Evolutionary conservation across 1,140 invertebrate species (phyloP), one percentile per base, ranked within the genome.

Genomic region (Camponotus pennsylvanicus): DNA sequence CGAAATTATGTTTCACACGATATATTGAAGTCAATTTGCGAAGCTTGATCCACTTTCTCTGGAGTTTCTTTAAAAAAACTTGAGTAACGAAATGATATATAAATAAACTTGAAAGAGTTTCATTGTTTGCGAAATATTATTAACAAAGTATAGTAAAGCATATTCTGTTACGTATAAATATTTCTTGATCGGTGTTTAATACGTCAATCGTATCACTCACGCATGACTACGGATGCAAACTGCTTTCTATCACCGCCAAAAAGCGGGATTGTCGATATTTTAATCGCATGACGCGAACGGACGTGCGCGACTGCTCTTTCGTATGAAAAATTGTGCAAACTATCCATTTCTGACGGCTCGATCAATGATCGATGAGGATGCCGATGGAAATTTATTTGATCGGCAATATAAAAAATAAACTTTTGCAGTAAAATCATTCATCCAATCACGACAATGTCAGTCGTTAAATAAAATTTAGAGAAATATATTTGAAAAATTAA

Each of bases 301-400:
- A 27, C 64, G 13, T 0, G 45, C 37, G 21, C 37, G 63, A 21
- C 27, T 27, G 49, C 45, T 32, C 45, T 69, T 27, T 80, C 64
- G n/a, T 15, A 55, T 73, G 55, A 71, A 71, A 82, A 82, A 73
- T 69, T 55, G 67, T 18, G 27, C 32, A 37, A 37, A 84, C 79
- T 69, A 69, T 84, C 82, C 84, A 76, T 83, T 55, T 40, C 61
- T 52, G 78, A 73, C 69, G 70, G 69, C 27, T 55, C 61, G 67
- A 83, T 64, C 69, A 42, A 52, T 71, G 52, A 42, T 49, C 73
- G 66, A 70, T 61, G 67, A 73, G 15, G 15, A 3, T 32, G 67
- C 40, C 52, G 55, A 82, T 45, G 40, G 27, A 49, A 61, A 73
- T 73, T 73, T 82, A 82, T 71, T 82, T 71, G 67, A 40, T 45